These are phyloP conservation scores for Zosterops japonicus DNA, from an alignment of 2,113 vertebrate species.

Conservation along the genomic window DNA sequence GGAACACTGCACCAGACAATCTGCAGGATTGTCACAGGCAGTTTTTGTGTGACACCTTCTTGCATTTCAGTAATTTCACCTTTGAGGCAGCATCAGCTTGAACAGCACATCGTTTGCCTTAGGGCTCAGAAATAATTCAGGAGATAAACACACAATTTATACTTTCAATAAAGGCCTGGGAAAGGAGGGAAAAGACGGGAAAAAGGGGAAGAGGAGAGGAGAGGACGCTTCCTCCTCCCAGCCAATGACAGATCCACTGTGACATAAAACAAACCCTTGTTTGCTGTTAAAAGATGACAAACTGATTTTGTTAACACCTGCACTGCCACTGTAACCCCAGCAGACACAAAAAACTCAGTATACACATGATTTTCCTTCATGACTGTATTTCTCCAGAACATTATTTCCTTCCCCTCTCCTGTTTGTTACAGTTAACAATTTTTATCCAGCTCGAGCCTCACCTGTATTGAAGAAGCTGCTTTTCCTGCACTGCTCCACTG, in stretches of 20 bases:
- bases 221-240: not conserved
- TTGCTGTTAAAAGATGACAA: not conserved
- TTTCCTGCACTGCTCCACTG: slow-evolving; percentile 34
- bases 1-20: not conserved
- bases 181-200: no score
- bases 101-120: not conserved
- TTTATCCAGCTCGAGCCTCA: slow-evolving; percentile 13
- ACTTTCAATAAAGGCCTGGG: not conserved
- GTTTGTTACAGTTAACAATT: not conserved
- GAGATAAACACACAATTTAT: not conserved
- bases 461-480: slow-evolving; percentile 72
- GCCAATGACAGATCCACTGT: not conserved
- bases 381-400: not conserved
- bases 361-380: not conserved
- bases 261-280: not conserved
- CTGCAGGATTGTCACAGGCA: not conserved
- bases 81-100: not conserved
- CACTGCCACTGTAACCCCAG: not conserved
- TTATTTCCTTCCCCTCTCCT: not conserved
- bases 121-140: not conserved
- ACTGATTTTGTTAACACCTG: not conserved
- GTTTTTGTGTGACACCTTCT: not conserved
- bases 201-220: not conserved
- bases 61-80: not conserved
- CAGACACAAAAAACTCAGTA: not conserved